These are phyloP conservation scores for Indri indri DNA, from an alignment of 2,113 vertebrate species.

Conservation along the genomic window DNA sequence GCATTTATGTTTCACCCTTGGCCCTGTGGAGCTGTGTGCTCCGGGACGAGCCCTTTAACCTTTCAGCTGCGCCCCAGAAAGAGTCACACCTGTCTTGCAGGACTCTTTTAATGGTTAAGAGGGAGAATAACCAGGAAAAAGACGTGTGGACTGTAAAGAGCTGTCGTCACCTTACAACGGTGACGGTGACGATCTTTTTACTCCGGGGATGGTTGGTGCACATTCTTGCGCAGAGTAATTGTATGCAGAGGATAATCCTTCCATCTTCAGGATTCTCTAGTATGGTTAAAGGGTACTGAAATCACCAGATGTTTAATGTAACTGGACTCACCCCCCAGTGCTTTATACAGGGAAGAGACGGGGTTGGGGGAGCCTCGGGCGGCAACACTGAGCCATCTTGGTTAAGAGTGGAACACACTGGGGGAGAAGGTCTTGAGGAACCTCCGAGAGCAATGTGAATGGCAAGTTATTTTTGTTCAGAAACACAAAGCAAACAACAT, in stretches of 20 bases:
- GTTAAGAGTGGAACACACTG: not conserved
- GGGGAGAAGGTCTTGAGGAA: not conserved
- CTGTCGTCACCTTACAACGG: not conserved
- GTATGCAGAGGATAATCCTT: not conserved
- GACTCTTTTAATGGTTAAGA: not conserved
- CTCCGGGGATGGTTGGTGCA: not conserved
- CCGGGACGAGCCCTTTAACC: not conserved
- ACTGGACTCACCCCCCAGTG: not conserved
- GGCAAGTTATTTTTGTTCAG: constrained; percentile 54
- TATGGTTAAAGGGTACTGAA: not conserved
- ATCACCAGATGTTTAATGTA: not conserved
- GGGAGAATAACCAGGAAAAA: not conserved
- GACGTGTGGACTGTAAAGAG: not conserved
- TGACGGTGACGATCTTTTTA: not conserved
- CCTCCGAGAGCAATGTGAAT: not conserved
- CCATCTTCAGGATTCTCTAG: not conserved
- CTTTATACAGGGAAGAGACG: not conserved
- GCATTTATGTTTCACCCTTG: not conserved
- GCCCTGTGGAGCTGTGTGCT: not conserved
- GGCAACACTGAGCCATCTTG: not conserved
- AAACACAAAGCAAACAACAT: constrained; percentile 18
- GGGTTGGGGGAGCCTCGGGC: not conserved
- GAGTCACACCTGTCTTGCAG: not conserved
- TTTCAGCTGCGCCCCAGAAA: not conserved
- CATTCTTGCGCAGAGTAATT: not conserved